Evolutionary conservation across 2,113 vertebrate species (phyloP), one percentile per base, ranked within the genome.

Genomic region (Protobothrops mucrosquamatus): DNA sequence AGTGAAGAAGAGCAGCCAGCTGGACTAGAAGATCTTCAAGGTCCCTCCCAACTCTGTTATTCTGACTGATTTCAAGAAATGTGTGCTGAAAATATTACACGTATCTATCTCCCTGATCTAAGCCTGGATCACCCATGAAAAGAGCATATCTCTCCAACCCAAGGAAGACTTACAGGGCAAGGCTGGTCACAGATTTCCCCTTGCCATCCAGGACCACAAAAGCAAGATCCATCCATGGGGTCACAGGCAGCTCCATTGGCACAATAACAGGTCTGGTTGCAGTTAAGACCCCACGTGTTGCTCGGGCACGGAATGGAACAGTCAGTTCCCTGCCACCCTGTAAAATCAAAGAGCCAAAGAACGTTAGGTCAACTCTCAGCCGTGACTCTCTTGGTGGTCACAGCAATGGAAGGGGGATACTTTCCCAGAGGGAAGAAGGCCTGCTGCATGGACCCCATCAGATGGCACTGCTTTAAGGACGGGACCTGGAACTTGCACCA

Each of bases 281-380:
- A 99, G 97, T 97, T 96, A n/a, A 98, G 97, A 51, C 99, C 99
- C 99, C 99, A 99, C 0, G 96, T 98, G 7, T 99, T 99, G 26
- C 98, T 99, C 29, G 99, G 98, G 81, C 99, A 99, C 0, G 98
- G 98, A 93, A 99, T 98, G 87, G 98, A 98, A 92, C 99, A 99
- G 94, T 99, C 99, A 26, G 98, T 97, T 52, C 99, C 99, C 95
- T 99, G 99, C 99, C 99, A 99, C 20, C 99, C 99, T 99, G 91
- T 22, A 88, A 94, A 88, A 90, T 93, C 1, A 81, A 0, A 6
- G 0, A 14, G 91, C 0, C 95, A 1, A 92, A 94, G 89, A 8
- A 85, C 54, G 24, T 43, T 43, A 39, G 6, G 3, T 12, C 57
- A 34, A 15, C 10, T 12, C 20, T 6, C 26, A 26, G 10, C 34